Percentiles rank a stretch among this genome's conserved stretches.
Evolutionary conservation across 2,797 vertebrate species (phyloP).

Genomic region (Alosa sapidissima): DNA sequence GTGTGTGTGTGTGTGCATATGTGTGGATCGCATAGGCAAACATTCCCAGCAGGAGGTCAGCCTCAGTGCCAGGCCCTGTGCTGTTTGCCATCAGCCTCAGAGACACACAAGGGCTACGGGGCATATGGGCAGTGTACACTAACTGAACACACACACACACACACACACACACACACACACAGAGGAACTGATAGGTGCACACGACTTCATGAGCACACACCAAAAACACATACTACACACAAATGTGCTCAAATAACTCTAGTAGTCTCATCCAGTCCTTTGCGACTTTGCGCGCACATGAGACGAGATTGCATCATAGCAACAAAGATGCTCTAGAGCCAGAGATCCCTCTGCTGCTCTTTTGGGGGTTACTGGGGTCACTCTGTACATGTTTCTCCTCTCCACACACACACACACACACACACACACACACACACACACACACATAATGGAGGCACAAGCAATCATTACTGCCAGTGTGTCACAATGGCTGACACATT

Average conservation of each 20-base stretch:
- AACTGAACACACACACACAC: conserved; percentile 20
- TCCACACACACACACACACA: not conserved
- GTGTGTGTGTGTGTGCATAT: conserved; percentile 23
- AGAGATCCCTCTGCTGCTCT: not conserved
- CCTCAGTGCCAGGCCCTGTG: conserved; percentile 52
- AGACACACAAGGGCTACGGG: conserved; percentile 23
- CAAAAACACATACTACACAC: too few species aligned
- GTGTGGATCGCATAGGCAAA: conserved; percentile 39
- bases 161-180: conserved; percentile 5
- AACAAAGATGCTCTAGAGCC: not conserved
- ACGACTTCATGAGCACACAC: too few species aligned
- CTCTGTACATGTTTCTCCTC: not conserved
- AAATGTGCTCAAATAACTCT: not conserved
- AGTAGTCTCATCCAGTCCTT: not conserved
- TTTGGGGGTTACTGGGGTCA: not conserved
- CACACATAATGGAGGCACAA: too few species aligned
- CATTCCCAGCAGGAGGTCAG: conserved; percentile 43
- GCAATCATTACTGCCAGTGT: not conserved
- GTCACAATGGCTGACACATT: not conserved
- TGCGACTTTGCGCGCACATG: not conserved
- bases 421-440: too few species aligned
- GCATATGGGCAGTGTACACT: conserved; percentile 1
- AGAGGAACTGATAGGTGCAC: not conserved
- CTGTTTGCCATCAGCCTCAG: conserved; percentile 55
- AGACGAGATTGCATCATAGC: not conserved